phyloP scores from a whole-genome alignment of 2,113 vertebrate species.

The Chaetura pelagica region DNA sequence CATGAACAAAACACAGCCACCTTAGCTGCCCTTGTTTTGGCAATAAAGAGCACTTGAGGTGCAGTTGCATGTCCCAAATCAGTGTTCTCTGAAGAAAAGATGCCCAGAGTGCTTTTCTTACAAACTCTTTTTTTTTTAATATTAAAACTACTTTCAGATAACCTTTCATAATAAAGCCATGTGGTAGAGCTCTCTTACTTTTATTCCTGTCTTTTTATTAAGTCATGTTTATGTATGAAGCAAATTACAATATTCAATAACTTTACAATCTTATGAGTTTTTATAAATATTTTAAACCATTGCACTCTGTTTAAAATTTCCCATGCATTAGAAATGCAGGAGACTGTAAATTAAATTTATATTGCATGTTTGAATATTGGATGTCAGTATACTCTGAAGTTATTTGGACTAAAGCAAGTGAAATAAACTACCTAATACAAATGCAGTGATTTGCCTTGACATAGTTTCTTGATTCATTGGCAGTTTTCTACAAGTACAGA shows the following conservation, averaged over 20 bases:
- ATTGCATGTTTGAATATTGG: slow-evolving; percentile 7
- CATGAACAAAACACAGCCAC: accelerated
- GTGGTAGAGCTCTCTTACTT: not conserved
- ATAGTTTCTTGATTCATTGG: not conserved
- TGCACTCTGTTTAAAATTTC: slow-evolving; percentile 5
- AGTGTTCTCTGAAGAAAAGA: not conserved
- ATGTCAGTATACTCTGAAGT: not conserved
- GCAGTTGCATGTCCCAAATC: not conserved
- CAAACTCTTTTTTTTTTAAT: not conserved
- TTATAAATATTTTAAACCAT: slow-evolving; percentile 54
- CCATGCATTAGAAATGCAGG: slow-evolving; percentile 19
- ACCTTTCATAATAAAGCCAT: not conserved
- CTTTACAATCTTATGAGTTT: not conserved
- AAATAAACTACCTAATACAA: slow-evolving; percentile 19
- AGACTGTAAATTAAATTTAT: slow-evolving; percentile 43
- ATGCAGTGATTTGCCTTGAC: slow-evolving; percentile 30
- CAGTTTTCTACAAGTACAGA: not conserved
- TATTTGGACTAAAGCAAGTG: slow-evolving; percentile 10
- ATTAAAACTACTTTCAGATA: not conserved
- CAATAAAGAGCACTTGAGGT: not conserved
- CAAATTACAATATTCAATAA: slow-evolving; percentile 39
- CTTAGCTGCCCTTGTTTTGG: not conserved
- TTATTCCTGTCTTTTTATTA: not conserved
- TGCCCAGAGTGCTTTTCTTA: not conserved
- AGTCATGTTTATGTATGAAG: slow-evolving; percentile 44